Evolutionary conservation across 2,113 vertebrate genomes (phyloP).

Genomic region (Emydura subglobosa): DNA sequence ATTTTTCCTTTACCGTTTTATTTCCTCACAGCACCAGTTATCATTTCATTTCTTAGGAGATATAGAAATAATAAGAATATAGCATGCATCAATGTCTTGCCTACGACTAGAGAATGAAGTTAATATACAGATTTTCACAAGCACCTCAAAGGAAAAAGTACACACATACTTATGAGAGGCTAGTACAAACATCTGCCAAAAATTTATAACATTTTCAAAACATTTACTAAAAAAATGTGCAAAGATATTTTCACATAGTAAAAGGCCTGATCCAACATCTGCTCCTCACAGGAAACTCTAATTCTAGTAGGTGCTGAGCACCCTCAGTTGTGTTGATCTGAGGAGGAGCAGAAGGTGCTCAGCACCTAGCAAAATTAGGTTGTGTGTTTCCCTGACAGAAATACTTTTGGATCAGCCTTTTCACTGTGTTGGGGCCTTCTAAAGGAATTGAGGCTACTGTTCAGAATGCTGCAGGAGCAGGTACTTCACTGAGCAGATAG

Average conservation of each 20-base stretch:
- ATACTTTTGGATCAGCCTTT: not conserved
- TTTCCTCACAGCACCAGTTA: not conserved
- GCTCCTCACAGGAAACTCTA: not conserved
- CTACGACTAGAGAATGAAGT: not conserved
- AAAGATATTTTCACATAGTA: constrained; percentile 13
- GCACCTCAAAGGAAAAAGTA: constrained; percentile 1
- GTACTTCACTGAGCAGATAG: not conserved
- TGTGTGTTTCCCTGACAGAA: not conserved
- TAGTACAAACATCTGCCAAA: constrained; percentile 48
- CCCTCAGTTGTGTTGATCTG: not conserved
- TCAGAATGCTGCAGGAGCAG: not conserved
- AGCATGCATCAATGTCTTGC: not conserved
- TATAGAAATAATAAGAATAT: not conserved
- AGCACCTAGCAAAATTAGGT: not conserved
- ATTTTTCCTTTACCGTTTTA: not conserved
- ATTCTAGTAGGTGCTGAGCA: not conserved
- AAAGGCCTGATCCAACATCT: not conserved
- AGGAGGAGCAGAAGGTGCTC: not conserved
- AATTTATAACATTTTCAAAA: constrained; percentile 30
- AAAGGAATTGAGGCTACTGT: not conserved
- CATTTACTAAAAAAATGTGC: constrained; percentile 29
- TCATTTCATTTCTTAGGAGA: not conserved
- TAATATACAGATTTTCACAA: not conserved
- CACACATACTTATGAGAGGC: not conserved
- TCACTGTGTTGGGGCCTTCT: not conserved